Evolutionary conservation across 2,797 vertebrate genomes (phyloP).

Genomic region (Podarcis siculus): DNA sequence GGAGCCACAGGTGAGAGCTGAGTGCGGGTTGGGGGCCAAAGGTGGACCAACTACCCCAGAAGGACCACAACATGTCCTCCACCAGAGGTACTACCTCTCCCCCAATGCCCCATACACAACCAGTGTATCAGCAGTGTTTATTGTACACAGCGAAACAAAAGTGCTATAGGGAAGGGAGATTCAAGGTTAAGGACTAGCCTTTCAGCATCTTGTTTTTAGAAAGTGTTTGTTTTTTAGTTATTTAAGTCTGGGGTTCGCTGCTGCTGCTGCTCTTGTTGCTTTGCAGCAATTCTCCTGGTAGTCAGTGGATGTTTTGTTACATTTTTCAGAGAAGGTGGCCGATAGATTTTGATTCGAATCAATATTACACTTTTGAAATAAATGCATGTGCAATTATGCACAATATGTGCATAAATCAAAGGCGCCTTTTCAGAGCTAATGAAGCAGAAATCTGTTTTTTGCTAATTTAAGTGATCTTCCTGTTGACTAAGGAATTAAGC

Average conservation of each 20-base stretch:
- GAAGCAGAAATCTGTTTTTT: conserved; percentile 47
- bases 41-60: too few relatives aligned
- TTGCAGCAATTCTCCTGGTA: background rate
- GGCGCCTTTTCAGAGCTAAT: conserved; percentile 38
- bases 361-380: conserved; percentile 10
- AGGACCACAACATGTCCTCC: too few relatives aligned
- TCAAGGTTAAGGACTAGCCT: background rate
- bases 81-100: too few relatives aligned
- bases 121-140: background rate
- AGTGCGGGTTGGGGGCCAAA: too few relatives aligned
- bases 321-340: conserved; percentile 3
- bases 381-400: conserved; percentile 27
- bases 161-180: background rate
- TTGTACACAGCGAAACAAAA: background rate
- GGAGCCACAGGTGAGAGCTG: too few relatives aligned
- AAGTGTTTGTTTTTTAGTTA: too few relatives aligned
- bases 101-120: too few relatives aligned
- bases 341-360: conserved; percentile 17
- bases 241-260: background rate
- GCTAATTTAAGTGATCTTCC: conserved; percentile 42
- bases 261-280: too few relatives aligned
- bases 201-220: background rate
- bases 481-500: conserved; percentile 36
- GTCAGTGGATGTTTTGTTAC: background rate
- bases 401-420: conserved; percentile 36